Percentiles rank a stretch among this genome's conserved stretches.
Evolutionary conservation across 2,797 vertebrate species (phyloP).

Genomic region (Periparus ater): DNA sequence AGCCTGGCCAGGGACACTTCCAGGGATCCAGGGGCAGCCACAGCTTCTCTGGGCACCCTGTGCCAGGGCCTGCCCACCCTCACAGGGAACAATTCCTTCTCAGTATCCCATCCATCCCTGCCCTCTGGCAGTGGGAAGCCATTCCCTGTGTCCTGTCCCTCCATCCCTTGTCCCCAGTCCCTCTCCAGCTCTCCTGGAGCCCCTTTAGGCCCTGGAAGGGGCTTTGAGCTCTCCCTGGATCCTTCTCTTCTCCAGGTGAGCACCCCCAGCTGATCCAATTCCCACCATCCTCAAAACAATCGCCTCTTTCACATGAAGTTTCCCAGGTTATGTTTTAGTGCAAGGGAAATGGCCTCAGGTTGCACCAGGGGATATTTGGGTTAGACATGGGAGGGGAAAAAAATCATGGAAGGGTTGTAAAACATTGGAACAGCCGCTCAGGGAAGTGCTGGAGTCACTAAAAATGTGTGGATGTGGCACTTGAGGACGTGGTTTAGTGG

Average conservation of each 20-base stretch:
- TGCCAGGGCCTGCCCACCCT: fast-evolving
- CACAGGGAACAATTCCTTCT: fast-evolving
- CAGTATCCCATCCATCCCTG: fast-evolving
- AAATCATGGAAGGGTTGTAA: neutral
- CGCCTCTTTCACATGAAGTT: fast-evolving
- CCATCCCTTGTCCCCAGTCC: neutral
- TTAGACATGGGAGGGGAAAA: neutral
- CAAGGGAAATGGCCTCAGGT: neutral
- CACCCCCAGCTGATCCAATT: neutral
- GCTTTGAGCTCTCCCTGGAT: neutral
- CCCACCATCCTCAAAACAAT: neutral
- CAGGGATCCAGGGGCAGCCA: neutral
- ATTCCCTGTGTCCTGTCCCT: neutral
- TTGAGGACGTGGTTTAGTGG: neutral
- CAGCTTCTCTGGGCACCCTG: fast-evolving
- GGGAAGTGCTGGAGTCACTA: neutral
- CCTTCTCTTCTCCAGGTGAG: neutral
- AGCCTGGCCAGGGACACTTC: fast-evolving
- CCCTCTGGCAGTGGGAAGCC: neutral
- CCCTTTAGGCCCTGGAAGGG: neutral
- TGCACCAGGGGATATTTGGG: neutral
- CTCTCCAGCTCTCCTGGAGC: neutral
- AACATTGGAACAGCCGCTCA: neutral
- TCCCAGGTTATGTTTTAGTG: neutral
- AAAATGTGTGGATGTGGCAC: neutral